phyloP scores from a whole-genome alignment of 2,888 invertebrate species.

The Epistrophella euchroma region DNA sequence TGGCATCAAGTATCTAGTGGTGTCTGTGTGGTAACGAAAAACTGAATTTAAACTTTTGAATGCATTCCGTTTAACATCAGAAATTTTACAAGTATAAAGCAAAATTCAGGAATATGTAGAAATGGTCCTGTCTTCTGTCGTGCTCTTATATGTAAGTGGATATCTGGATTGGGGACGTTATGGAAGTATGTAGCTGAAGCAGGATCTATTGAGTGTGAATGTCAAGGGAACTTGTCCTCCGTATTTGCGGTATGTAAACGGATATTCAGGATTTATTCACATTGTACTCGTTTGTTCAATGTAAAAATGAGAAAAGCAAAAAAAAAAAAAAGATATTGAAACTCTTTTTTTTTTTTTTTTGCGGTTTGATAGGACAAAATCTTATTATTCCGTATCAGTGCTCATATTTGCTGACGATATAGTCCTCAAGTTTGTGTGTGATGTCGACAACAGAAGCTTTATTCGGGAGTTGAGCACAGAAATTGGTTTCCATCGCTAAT shows the following conservation, averaged over 20 bases:
- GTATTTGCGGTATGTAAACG: constrained; percentile 59
- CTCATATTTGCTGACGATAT: constrained; percentile 52
- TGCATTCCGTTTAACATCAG: constrained; percentile 40
- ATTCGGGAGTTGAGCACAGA: constrained; percentile 42
- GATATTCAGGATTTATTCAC: constrained; percentile 67
- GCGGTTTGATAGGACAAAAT: constrained; percentile 61
- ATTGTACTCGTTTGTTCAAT: constrained; percentile 34
- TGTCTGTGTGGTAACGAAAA: constrained; percentile 8
- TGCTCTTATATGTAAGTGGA: not conserved
- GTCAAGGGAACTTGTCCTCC: constrained; percentile 43
- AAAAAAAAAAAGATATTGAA: constrained; percentile 1
- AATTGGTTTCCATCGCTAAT: constrained; percentile 71
- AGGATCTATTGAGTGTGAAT: constrained; percentile 52
- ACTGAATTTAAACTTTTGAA: constrained; percentile 48
- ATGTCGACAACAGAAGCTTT: constrained; percentile 44
- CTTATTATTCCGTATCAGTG: constrained; percentile 73
- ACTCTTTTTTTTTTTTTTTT: constrained; percentile 23
- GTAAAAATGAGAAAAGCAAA: not conserved
- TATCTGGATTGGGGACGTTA: not conserved
- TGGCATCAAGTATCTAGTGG: not conserved
- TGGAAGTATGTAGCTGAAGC: constrained; percentile 24
- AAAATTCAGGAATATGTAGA: not conserved
- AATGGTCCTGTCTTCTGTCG: not conserved
- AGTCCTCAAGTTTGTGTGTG: constrained; percentile 13
- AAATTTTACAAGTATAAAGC: constrained; percentile 1